Evolutionary conservation across 2,888 invertebrate genomes (phyloP), one percentile per base, ranked within the genome.

Genomic region (Lacanobia wlatinum): DNA sequence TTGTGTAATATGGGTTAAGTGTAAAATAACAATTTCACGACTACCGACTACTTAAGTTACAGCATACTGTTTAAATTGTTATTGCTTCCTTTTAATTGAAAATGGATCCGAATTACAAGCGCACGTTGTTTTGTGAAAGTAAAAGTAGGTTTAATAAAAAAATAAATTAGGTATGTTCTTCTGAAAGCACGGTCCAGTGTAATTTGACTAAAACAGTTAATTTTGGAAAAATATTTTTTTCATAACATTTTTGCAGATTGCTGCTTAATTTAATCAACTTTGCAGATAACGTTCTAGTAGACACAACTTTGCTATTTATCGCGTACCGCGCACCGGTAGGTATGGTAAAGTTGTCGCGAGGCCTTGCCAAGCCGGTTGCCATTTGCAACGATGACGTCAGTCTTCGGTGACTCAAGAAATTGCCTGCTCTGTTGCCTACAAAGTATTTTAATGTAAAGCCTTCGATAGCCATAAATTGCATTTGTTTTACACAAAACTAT

Each of bases 361-460:
- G 89, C 92, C 92, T 93, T 90, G 93, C 89, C 87, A 88, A 87
- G 89, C 90, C 89, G 88, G 91, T 92, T 92, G 92, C 91, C 89
- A 92, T 93, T 93, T 92, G 90, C 90, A 90, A 84, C 86, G 73
- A 87, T 95, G 94, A 94, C 94, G 94, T 94, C 93, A 95, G 84
- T 68, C 80, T 73, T 76, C 82, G 83, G 89, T 93, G 92, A 93
- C 90, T 93, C 91, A 92, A 90, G 87, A 87, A 84, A 80, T 83
- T 79, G 78, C 81, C 79, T 85, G 84, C 83, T 83, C 77, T 76
- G 87, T 84, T 86, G 85, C 84, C 84, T 84, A 87, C 87, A 85
- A 86, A 87, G 85, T 88, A 86, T 88, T 87, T 88, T 86, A 85
- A 88, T 84, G 85, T 88, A 84, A 84, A 85, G 83, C 84, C 86